Evolutionary conservation across 2,797 vertebrate species (phyloP).

Genomic region (Rallus crepitans): DNA sequence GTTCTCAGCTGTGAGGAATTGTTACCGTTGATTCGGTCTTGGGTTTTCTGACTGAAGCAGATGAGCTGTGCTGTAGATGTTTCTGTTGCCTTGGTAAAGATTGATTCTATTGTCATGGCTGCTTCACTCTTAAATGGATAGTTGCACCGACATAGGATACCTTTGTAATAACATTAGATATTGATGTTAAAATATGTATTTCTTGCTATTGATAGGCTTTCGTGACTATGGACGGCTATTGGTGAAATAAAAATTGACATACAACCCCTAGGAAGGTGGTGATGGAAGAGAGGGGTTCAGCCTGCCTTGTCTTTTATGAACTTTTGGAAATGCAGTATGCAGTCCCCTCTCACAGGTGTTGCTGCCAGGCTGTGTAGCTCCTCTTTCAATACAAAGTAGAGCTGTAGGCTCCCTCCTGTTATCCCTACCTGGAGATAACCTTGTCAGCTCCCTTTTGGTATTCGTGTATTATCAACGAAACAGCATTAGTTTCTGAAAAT

Average conservation of each 20-base stretch:
- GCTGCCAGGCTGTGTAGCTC: background rate
- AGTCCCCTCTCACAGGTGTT: background rate
- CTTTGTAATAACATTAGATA: background rate
- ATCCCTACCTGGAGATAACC: background rate
- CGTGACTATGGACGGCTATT: background rate
- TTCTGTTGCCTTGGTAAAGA: background rate
- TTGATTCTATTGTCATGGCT: background rate
- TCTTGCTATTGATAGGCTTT: background rate
- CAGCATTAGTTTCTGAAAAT: slow-evolving; percentile 58
- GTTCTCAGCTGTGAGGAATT: background rate
- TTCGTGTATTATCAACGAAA: background rate
- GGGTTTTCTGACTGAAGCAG: background rate
- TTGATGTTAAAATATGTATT: background rate
- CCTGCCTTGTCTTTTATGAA: background rate
- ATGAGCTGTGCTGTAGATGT: background rate
- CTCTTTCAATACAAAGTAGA: background rate
- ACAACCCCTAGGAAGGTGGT: background rate
- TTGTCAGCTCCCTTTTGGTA: background rate
- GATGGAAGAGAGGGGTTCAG: background rate
- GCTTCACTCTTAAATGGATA: background rate
- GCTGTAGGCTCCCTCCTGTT: background rate
- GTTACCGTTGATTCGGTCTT: background rate
- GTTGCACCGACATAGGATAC: background rate
- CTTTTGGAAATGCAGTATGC: background rate
- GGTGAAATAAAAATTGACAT: background rate